phyloP scores from a whole-genome alignment of 2,888 invertebrate genomes.

The Odiellus spinosus region DNA sequence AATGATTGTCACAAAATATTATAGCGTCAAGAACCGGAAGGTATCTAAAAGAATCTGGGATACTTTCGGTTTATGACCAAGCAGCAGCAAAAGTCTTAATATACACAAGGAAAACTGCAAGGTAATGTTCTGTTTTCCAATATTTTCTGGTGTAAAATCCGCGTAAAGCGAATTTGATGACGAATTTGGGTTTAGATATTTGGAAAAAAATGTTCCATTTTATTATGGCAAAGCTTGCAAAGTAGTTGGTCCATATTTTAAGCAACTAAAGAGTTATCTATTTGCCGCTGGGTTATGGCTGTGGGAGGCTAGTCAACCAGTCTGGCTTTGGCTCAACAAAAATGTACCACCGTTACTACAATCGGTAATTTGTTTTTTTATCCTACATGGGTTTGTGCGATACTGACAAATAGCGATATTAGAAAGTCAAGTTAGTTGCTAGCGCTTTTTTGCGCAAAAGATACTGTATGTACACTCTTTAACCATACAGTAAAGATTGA shows the following conservation, averaged over 20 bases:
- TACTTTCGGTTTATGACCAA: neutral
- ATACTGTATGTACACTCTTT: too few relatives aligned
- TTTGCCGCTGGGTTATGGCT: slow-evolving; percentile 19
- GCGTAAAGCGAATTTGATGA: too few relatives aligned
- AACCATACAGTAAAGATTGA: too few relatives aligned
- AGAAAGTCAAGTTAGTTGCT: too few relatives aligned
- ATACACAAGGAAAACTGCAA: neutral
- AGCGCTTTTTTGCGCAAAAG: too few relatives aligned
- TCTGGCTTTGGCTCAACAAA: too few relatives aligned
- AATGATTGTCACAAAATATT: neutral
- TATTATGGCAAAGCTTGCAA: slow-evolving; percentile 23
- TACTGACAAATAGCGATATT: too few relatives aligned
- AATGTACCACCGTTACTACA: too few relatives aligned
- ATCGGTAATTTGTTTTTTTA: too few relatives aligned
- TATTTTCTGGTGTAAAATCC: too few relatives aligned
- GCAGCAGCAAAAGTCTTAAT: neutral
- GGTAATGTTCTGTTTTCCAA: neutral
- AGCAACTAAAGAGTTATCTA: slow-evolving; percentile 21
- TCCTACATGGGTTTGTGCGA: too few relatives aligned
- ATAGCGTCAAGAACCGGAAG: neutral
- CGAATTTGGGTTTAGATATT: slow-evolving; percentile 3
- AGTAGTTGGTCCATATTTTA: slow-evolving; percentile 25
- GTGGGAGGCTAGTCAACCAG: slow-evolving; percentile 14
- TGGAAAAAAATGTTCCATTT: slow-evolving; percentile 12
- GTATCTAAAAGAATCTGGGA: neutral